Evolutionary conservation across 2,888 invertebrate species (phyloP), one percentile per base, ranked within the genome.

Genomic region (Melipona bicolor): DNA sequence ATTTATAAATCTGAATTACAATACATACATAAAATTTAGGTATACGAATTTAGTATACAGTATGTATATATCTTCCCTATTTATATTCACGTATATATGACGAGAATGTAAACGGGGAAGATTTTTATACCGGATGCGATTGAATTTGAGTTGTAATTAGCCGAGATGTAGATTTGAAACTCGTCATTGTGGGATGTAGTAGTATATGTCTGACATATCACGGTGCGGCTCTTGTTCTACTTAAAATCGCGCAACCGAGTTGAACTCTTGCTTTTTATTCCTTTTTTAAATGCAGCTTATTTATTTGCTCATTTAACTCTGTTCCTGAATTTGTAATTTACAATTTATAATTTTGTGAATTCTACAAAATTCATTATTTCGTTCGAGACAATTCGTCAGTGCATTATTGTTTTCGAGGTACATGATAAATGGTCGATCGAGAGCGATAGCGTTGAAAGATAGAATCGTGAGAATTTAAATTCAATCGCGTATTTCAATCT

Each of bases 381-480:
- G 59, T 27, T 61, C 64, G 49, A 21, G 32, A 43, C 27, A 27
- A 72, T 80, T 81, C 54, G 65, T 72, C 70, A 17, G 1, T n/a
- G n/a, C 32, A 21, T 64, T 64, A 21, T 64, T 32, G 27, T 32
- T 32, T 32, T 64, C 15, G 15, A 56, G 56, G 4, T 56, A 2
- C 9, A 11, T 13, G n/a, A 56, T 56, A n/a, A 56, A 56, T 15
- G n/a, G 5, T n/a, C 56, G 5, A n/a, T n/a, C 2, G n/a, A n/a
- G n/a, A 15, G 15, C n/a, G n/a, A 56, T 43, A 43, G 43, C 43
- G 2, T 43, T 43, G 43, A 43, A 43, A 9, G 43, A 43, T 9
- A 9, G 9, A 43, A 43, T 43, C 43, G 43, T 9, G 43, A 43
- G 43, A 43, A 43, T 43, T 43, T 9, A 43, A 43, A 43, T 43